Evolutionary conservation across 2,888 invertebrate species (phyloP), one percentile per base, ranked within the genome.

Genomic region (Phortica magna): DNA sequence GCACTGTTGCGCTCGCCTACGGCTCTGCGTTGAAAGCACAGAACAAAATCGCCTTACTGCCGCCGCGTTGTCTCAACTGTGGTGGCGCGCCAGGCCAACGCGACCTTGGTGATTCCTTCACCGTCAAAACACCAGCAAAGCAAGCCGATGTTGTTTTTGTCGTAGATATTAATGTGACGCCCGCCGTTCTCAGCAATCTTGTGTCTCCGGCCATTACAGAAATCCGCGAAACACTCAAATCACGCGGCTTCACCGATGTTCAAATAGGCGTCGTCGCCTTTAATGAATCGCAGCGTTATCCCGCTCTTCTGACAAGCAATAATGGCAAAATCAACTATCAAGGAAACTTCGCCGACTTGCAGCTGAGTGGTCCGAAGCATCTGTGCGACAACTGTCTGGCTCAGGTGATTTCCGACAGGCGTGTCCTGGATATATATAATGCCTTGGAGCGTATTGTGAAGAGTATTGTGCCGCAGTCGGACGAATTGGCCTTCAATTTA

Each of bases 81-180:
- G 41, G 76, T 1, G 90, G 90, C 14, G 67, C 80, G 2, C 75
- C 55, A 17, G 92, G 89, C 0, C 93, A 94, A 77, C 91, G 92
- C 0, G 93, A 93, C 77, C 82, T 95, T 0, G 95, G 94, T 0
- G 95, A 95, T 14, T 92, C 90, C 19, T 95, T 95, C 89, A 94
- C 94, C 73, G 92, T 95, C 0, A 95, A 95, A 84, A 89, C 94
- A 41, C 96, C 96, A 0, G 93, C 93, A 79, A 95, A 95, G 79
- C 94, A 96, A 80, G 97, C 96, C 1, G 98, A 98, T 88, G 93
- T 98, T 76, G 93, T 98, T 0, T 93, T 98, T 75, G 93, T 96
- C 0, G 94, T 98, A 10, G 97, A 98, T 84, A 67, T 90, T 1
- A 88, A 83, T 43, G 81, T 87, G 0, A 80, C 73, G 0, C 82